Evolutionary conservation across 2,113 vertebrate genomes (phyloP), one percentile per base, ranked within the genome.

Genomic region (Odocoileus virginianus): DNA sequence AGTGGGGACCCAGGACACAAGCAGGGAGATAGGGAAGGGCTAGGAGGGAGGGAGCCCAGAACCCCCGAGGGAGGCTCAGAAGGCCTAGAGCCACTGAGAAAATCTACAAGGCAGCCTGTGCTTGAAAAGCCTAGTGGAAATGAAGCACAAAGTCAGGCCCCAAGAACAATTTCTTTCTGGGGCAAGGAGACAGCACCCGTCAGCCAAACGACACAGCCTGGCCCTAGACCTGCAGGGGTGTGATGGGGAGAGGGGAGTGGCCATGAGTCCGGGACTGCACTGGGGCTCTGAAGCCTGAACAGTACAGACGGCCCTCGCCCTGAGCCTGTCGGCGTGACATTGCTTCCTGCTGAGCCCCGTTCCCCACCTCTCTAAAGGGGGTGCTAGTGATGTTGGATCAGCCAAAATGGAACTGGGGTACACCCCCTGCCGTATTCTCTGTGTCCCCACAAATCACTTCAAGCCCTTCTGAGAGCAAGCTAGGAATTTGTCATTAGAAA

Each of bases 321-420:
- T 7, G 50, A 45, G 8, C 5, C 27, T 8, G 2, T 12, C 36
- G 23, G 23, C 5, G 0, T 0, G 5, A 6, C 25, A 1, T 55
- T 36, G 76, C 52, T 15, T 23, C 21, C 17, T 13, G 10, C 74
- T 11, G 47, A 60, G 7, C 54, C 58, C 52, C 1, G 1, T 15
- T 47, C 87, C 50, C 82, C 28, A 43, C 1, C 28, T 21, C 0
- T 25, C 3, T 27, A 11, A n/a, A 3, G 4, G 52, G 11, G 17
- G 1, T 28, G 7, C 28, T 2, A 1, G 71, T 3, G 28, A 50
- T 0, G 2, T 0, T 3, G 43, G n/a, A 21, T 13, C n/a, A 12
- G 16, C n/a, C 1, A 2, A 16, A 50, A 16, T 3, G 2, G 23
- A 16, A 0, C 15, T 16, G 6, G 33, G 57, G n/a, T 45, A 4